Evolutionary conservation across 1,140 invertebrate species (phyloP).

Genomic region (Periplaneta americana): DNA sequence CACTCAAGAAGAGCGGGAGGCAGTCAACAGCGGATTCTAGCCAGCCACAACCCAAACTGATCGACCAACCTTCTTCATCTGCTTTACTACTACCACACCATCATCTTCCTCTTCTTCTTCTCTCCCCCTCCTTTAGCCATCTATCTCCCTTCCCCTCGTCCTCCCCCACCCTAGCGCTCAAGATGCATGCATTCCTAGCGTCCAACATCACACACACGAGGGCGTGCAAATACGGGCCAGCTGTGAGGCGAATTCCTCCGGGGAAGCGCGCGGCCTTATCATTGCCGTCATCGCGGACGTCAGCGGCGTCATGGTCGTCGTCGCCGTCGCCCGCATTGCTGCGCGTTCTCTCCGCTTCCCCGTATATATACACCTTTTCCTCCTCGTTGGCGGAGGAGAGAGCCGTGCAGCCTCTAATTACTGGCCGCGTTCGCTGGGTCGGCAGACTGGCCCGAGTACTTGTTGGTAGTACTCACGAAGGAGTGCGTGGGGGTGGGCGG

Average conservation of each 20-base stretch:
- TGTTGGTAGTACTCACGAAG: not conserved
- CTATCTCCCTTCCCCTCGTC: not conserved
- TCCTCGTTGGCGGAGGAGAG: not conserved
- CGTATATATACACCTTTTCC: not conserved
- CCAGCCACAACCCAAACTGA: not conserved
- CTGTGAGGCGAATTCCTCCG: not conserved
- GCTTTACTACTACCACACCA: not conserved
- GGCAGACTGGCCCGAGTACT: not conserved
- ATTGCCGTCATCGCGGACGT: not conserved
- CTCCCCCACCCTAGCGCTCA: not conserved
- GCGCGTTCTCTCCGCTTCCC: not conserved
- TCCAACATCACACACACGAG: constrained; percentile 6
- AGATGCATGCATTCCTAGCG: constrained; percentile 11
- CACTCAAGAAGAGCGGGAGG: not conserved
- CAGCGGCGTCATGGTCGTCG: not conserved
- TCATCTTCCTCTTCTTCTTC: not conserved
- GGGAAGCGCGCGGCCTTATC: not conserved
- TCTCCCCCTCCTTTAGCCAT: not conserved
- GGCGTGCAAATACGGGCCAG: constrained; percentile 11
- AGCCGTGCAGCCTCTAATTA: not conserved
- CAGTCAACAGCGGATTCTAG: not conserved
- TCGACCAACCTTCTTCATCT: not conserved
- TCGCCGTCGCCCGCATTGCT: not conserved
- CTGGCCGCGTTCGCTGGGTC: not conserved
- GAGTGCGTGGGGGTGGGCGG: not conserved